phyloP scores from a whole-genome alignment of 2,113 vertebrate genomes.

The Psammodynastes pulverulentus region DNA sequence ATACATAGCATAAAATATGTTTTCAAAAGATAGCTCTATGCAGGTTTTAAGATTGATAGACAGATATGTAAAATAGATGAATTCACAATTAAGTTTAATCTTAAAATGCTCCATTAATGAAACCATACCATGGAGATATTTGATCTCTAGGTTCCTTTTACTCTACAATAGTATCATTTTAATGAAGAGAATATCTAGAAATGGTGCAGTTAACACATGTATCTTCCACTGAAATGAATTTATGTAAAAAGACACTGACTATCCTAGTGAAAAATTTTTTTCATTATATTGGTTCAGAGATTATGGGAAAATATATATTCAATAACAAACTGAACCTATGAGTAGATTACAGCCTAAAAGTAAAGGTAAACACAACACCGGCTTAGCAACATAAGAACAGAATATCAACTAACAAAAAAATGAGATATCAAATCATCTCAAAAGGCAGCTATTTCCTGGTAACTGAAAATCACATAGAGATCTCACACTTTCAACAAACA shows the following conservation, averaged over 20 bases:
- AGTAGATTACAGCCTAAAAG: constrained; percentile 40
- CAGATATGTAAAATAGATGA: constrained; percentile 22
- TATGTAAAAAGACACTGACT: constrained; percentile 24
- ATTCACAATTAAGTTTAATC: constrained; percentile 24
- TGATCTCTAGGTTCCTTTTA: constrained; percentile 21
- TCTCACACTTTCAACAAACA: constrained; percentile 24
- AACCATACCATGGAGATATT: constrained; percentile 9
- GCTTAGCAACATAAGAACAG: constrained; percentile 50
- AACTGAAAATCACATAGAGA: constrained; percentile 33
- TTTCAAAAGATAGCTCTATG: background rate
- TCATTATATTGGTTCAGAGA: constrained; percentile 31
- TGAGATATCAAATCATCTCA: constrained; percentile 15
- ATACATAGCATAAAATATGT: background rate
- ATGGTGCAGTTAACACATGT: background rate
- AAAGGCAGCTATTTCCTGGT: constrained; percentile 34
- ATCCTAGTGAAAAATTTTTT: constrained; percentile 29
- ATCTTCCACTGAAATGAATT: constrained; percentile 28
- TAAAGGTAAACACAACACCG: constrained; percentile 55
- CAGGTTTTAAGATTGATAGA: constrained; percentile 3
- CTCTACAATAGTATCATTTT: constrained; percentile 24
- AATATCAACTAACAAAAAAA: constrained; percentile 40
- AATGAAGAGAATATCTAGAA: constrained; percentile 4
- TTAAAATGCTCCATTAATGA: constrained; percentile 27
- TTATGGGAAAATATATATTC: constrained; percentile 55
- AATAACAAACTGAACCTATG: constrained; percentile 28